phyloP scores from a whole-genome alignment of 2,797 vertebrate genomes.

The Sorex maritimensis region DNA sequence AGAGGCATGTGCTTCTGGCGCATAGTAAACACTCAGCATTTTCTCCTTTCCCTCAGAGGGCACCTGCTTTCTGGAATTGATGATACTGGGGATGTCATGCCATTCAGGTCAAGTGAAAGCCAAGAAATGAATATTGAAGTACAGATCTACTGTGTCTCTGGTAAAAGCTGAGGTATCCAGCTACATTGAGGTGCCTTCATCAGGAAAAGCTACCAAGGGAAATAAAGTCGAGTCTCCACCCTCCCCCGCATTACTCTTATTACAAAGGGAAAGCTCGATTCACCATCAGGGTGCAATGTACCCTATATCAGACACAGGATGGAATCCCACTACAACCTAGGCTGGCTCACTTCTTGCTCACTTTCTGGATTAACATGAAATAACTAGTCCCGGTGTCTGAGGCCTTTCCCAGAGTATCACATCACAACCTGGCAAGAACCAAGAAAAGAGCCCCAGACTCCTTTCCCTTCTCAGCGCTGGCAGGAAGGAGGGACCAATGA shows the following conservation, averaged over 20 bases:
- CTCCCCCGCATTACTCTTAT: accelerated
- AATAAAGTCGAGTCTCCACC: background rate
- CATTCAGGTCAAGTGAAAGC: background rate
- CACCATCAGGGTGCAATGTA: accelerated
- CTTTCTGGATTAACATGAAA: background rate
- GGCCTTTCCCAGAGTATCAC: background rate
- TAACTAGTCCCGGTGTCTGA: background rate
- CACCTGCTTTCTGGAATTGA: background rate
- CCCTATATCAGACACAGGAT: accelerated
- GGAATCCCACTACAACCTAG: accelerated
- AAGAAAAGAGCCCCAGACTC: no score
- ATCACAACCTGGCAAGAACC: background rate
- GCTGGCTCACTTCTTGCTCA: background rate
- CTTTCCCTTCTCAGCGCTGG: background rate
- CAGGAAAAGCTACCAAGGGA: background rate
- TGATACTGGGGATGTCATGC: accelerated
- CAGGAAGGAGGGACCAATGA: no score
- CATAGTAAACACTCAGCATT: accelerated
- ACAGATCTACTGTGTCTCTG: no score
- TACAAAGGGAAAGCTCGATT: no score
- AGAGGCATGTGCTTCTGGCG: accelerated
- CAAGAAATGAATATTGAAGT: background rate
- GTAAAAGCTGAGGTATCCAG: accelerated
- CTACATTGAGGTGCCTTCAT: accelerated
- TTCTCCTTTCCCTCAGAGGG: background rate